Evolutionary conservation across 2,888 invertebrate genomes (phyloP), one percentile per base, ranked within the genome.

Genomic region (Tubiluchus corallicola): DNA sequence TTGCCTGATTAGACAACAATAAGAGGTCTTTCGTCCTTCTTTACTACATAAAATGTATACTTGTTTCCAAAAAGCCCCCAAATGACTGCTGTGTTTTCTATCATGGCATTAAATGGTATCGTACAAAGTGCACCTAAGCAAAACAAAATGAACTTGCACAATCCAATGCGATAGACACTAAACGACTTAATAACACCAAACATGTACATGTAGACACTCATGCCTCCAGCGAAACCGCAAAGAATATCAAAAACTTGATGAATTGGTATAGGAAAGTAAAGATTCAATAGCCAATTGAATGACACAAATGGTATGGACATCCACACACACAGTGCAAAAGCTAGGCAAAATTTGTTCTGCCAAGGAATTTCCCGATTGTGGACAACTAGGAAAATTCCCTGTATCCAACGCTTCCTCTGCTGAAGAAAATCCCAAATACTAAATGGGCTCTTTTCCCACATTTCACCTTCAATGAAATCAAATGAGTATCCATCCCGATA

Each of bases 381-480:
- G 5, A 64, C 68, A 3, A 67, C 66, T 17, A 68, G 56, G 43
- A 57, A 62, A 42, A 66, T 65, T 41, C 69, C 69, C 54, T 70
- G 71, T 44, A 94, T 74, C 94, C 94, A 94, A 44, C 94, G 74
- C 63, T 94, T 94, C 47, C 94, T 73, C 61, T 94, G 94, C 63
- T 92, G 90, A 53, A 94, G 74, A 58, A 94, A 88, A 64, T 94
- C 94, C 75, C 81, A 79, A 21, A 94, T 67, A 2, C 85, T 84
- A 63, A 94, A 94, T 2, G 94, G 92, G 3, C 87, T 87, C 62
- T 94, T 92, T 63, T 94, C 94, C 80, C 90, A 90, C 92, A 94
- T 92, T 68, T 94, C 94, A 41, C 94, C 92, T 63, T 94, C 92
- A 51, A 94, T 77, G 66, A 92, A 94, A 62, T 87, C 83, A 65